phyloP scores from a whole-genome alignment of 2,797 vertebrate species.

The Brachyalestes nurse region DNA sequence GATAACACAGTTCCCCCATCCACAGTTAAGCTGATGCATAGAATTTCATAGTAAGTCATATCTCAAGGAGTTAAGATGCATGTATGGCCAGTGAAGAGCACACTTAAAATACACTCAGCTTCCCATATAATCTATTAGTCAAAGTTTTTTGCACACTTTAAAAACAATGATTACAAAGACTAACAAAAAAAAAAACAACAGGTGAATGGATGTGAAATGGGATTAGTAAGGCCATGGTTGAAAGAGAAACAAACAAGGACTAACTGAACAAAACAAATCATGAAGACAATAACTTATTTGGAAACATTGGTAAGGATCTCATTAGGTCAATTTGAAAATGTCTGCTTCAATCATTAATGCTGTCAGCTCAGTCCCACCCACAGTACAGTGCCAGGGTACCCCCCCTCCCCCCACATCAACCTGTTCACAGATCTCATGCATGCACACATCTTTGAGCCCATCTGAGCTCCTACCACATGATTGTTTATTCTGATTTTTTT shows the following conservation, averaged over 20 bases:
- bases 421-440: slow-evolving; percentile 46
- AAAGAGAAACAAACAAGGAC: slow-evolving; percentile 39
- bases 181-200: slow-evolving; percentile 30
- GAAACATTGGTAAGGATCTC: slow-evolving; percentile 57
- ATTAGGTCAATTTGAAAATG: slow-evolving; percentile 16
- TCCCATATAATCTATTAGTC: slow-evolving; percentile 47
- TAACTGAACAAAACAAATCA: too few relatives aligned
- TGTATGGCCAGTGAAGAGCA: slow-evolving; percentile 41
- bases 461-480: slow-evolving; percentile 39
- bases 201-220: slow-evolving; percentile 57
- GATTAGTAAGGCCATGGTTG: slow-evolving; percentile 58
- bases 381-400: slow-evolving; percentile 73
- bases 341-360: slow-evolving; percentile 36
- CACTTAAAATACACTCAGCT: slow-evolving; percentile 53
- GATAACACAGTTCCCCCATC: slow-evolving; percentile 25
- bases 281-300: slow-evolving; percentile 65
- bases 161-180: slow-evolving; percentile 44
- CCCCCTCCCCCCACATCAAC: slow-evolving; percentile 64
- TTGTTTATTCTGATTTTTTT: slow-evolving; percentile 19
- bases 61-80: slow-evolving; percentile 40
- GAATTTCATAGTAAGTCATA: slow-evolving; percentile 49
- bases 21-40: slow-evolving; percentile 57
- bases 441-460: slow-evolving; percentile 40
- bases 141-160: slow-evolving; percentile 40
- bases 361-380: slow-evolving; percentile 51